Evolutionary conservation across 1,140 invertebrate genomes (phyloP).

Genomic region (Cepaea nemoralis): DNA sequence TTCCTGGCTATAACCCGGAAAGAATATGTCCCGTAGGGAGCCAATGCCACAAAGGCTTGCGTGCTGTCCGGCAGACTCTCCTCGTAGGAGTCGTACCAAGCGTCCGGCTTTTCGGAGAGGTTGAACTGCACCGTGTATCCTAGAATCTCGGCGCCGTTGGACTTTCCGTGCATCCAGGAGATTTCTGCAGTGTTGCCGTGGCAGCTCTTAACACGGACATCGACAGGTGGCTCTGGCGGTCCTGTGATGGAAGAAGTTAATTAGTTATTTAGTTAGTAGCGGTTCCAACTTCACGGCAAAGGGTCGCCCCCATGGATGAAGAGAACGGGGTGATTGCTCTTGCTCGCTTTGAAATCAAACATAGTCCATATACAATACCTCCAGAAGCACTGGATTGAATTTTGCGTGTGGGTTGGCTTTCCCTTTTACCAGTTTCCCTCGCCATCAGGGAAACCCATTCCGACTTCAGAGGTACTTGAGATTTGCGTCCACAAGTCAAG

Average conservation of each 20-base stretch:
- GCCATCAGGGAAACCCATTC: too few relatives aligned
- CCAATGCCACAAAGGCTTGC: slow-evolving; percentile 49
- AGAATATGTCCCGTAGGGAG: slow-evolving; percentile 64
- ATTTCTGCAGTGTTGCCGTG: slow-evolving; percentile 81
- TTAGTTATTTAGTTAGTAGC: too few relatives aligned
- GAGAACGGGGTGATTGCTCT: too few relatives aligned
- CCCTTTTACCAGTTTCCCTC: too few relatives aligned
- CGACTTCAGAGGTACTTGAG: too few relatives aligned
- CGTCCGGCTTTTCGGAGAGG: slow-evolving; percentile 92
- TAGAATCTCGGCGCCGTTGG: slow-evolving; percentile 90
- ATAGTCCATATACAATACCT: too few relatives aligned
- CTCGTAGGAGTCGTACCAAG: slow-evolving; percentile 79
- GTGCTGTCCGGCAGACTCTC: slow-evolving; percentile 45
- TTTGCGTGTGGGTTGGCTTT: too few relatives aligned
- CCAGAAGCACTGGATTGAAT: too few relatives aligned
- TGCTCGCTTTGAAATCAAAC: too few relatives aligned
- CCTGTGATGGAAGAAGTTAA: slow-evolving; percentile 78
- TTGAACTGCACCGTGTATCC: slow-evolving; percentile 93
- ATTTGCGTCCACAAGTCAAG: too few relatives aligned
- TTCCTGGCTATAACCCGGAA: slow-evolving; percentile 94
- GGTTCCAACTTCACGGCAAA: too few relatives aligned
- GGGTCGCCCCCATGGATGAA: too few relatives aligned
- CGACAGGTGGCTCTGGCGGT: slow-evolving; percentile 88
- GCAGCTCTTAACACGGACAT: slow-evolving; percentile 73
- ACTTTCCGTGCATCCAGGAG: slow-evolving; percentile 82